Percentiles rank a stretch among this genome's conserved stretches.
Conservation (phyloP, 1,140 invertebrate species). For the Drosophila persimilis region DNA sequence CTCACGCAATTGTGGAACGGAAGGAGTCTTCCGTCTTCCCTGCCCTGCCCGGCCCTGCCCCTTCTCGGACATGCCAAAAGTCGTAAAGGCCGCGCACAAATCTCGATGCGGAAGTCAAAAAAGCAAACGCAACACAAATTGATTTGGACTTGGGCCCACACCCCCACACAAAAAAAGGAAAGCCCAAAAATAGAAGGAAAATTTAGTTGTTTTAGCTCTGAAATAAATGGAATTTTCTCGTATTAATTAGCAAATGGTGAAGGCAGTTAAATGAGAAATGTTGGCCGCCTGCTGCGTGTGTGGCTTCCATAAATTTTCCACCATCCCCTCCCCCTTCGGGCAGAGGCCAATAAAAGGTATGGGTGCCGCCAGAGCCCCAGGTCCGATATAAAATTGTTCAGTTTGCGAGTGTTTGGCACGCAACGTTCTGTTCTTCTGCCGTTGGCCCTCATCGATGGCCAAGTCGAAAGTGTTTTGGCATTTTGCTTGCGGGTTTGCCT, state of each 20-base stretch:
- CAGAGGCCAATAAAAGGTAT: constrained; percentile 53
- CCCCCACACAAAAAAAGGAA: constrained; percentile 1
- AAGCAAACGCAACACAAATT: constrained; percentile 65
- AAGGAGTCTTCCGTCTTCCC: neutral
- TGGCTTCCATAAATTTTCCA: constrained; percentile 61
- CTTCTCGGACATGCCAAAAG: constrained; percentile 61
- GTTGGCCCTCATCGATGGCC: constrained; percentile 26
- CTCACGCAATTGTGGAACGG: constrained; percentile 47
- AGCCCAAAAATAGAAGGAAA: constrained; percentile 26
- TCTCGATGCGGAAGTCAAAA: constrained; percentile 66
- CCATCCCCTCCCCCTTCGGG: neutral
- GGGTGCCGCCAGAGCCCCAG: constrained; percentile 3
- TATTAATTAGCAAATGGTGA: constrained; percentile 81
- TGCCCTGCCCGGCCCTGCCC: neutral
- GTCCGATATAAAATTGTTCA: constrained; percentile 59
- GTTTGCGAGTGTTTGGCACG: constrained; percentile 71
- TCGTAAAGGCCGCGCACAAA: constrained; percentile 72
- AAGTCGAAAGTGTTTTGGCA: constrained; percentile 73
- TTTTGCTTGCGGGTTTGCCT: constrained; percentile 17
- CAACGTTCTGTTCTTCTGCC: constrained; percentile 29
- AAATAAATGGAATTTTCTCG: constrained; percentile 69
- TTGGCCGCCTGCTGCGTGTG: constrained; percentile 62
- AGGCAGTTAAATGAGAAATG: constrained; percentile 80
- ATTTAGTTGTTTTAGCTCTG: constrained; percentile 75
- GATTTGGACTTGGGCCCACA: constrained; percentile 51